Conservation (phyloP, 30 jellyfish, hydroid and myxozoan species). For the Turritopsis dohrnii region DNA sequence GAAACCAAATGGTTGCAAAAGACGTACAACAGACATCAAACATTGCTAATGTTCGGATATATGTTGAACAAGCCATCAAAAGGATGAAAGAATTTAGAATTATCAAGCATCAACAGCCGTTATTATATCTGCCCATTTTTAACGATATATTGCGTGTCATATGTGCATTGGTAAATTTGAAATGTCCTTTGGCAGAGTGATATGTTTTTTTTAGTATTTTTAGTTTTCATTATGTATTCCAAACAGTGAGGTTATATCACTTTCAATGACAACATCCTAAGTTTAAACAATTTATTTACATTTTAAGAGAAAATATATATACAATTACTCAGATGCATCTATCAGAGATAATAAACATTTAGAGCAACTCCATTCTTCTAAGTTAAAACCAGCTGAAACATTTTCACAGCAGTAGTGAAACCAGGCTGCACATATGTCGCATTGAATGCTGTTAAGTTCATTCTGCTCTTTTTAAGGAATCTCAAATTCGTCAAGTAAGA, state of each 20-base stretch:
- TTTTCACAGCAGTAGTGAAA: slow-evolving; percentile 38
- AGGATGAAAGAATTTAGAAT: background rate
- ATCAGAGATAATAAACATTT: background rate
- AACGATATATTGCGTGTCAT: background rate
- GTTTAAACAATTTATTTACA: background rate
- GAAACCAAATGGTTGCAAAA: slow-evolving; percentile 33
- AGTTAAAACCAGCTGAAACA: background rate
- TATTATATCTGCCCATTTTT: slow-evolving; percentile 4
- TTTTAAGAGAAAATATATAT: no score
- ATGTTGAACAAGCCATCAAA: slow-evolving; percentile 25
- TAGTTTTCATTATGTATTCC: background rate
- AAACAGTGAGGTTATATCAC: no score
- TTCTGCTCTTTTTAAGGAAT: slow-evolving; percentile 27
- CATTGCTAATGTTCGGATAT: slow-evolving; percentile 48
- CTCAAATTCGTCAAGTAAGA: slow-evolving; percentile 30
- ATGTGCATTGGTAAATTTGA: no score
- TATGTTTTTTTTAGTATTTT: background rate
- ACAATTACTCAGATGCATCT: no score
- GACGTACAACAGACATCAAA: slow-evolving; percentile 36
- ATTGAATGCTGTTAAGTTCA: slow-evolving; percentile 5
- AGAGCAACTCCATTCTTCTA: background rate
- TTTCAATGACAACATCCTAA: no score
- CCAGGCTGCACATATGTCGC: slow-evolving; percentile 32
- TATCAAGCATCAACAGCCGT: background rate
- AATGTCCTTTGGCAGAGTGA: no score